Evolutionary conservation across 1,140 invertebrate species (phyloP).

Genomic region (Idris sp.): DNA sequence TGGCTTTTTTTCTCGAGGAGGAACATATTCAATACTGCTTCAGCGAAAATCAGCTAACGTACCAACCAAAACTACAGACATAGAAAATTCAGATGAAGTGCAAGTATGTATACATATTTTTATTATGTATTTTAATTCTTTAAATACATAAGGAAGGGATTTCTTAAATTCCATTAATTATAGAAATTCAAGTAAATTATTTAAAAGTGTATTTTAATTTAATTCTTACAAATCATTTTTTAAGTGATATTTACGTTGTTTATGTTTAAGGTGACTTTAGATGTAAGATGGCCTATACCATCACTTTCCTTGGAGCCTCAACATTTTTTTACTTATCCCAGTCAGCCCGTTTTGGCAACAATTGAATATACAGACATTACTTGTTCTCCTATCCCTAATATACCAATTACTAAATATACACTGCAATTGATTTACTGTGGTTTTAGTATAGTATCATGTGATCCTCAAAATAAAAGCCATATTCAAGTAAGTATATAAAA

Average conservation of each 20-base stretch:
- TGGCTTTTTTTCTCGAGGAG: constrained; percentile 83
- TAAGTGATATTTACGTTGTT: too few species aligned
- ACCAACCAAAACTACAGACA: constrained; percentile 64
- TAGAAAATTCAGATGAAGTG: constrained; percentile 65
- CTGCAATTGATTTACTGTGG: constrained; percentile 88
- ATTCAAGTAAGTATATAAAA: constrained; percentile 67
- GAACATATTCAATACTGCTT: constrained; percentile 77
- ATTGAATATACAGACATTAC: constrained; percentile 85
- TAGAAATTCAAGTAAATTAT: too few species aligned
- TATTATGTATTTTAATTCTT: too few species aligned
- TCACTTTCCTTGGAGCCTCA: constrained; percentile 84
- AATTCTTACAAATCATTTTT: too few species aligned
- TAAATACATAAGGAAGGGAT: too few species aligned
- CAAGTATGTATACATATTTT: constrained; percentile 69
- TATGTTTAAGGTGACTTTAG: constrained; percentile 79
- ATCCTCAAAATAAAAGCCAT: constrained; percentile 72
- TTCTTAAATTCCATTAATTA: too few species aligned
- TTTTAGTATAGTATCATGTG: constrained; percentile 71
- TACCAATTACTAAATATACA: constrained; percentile 79
- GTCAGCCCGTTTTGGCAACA: constrained; percentile 83
- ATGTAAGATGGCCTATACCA: constrained; percentile 88
- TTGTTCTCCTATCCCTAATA: constrained; percentile 78
- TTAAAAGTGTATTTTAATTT: too few species aligned
- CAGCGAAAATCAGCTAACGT: constrained; percentile 75
- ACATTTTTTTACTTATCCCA: constrained; percentile 87